Evolutionary conservation across 2,888 invertebrate genomes (phyloP), one percentile per base, ranked within the genome.

Genomic region (Hirudinaria manillensis): DNA sequence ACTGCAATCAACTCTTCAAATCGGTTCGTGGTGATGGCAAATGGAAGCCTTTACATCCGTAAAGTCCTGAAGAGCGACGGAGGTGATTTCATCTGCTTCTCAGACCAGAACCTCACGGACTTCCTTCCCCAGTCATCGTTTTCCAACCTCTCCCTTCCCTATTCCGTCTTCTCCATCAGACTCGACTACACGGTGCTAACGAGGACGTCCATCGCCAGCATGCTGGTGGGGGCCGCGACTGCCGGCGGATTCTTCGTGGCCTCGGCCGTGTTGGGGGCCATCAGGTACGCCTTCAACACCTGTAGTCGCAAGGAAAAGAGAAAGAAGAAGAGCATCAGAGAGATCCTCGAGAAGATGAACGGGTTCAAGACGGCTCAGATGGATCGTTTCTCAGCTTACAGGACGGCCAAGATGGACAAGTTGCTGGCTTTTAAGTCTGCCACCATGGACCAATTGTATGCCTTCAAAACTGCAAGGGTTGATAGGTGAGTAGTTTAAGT

Each of bases 111-210:
- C 24, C 88, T 91, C 79, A 91, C 91, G 74, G 93, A 93, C 84
- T 87, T 89, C 45, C 91, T 93, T 1, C 89, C 32, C 2, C 1
- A 6, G n/a, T 68, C 24, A 10, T 19, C 16, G 13, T 13, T 13
- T 13, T 27, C 13, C 29, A 13, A 68, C 32, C 19, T 7, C 29
- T n/a, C 68, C 3, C 10, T 34, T 7, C n/a, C 32, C 24, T 10
- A 21, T 27, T 21, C 89, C 68, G 89, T 90, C 81, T 90, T 94
- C 24, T 77, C 76, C 16, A 38, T 84, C 27, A 76, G 73, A 10
- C 91, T 95, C 83, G 93, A 94, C 86, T 93, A 94, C 27, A 89
- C 91, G 82, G 90, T 92, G 76, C 91, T 93, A 87, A 90, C 90
- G 82, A 90, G 91, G 80, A 91, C 94, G 73, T 91, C 93, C 85